Percentiles rank a stretch among this genome's conserved stretches.
Evolutionary conservation across 2,113 vertebrate species (phyloP).

Genomic region (Pyxicephalus adspersus): DNA sequence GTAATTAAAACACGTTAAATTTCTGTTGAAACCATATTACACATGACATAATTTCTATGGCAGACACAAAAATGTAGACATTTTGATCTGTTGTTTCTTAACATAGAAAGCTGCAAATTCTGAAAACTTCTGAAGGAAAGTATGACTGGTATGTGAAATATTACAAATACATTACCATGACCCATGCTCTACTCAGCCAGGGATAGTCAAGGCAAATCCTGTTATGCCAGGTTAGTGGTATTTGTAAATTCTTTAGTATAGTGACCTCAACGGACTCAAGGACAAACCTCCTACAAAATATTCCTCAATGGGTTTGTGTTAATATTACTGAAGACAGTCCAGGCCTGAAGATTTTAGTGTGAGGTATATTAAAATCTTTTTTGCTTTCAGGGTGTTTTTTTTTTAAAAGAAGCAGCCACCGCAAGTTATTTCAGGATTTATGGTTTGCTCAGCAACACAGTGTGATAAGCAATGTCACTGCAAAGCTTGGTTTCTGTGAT

Average conservation of each 20-base stretch:
- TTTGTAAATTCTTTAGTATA: constrained; percentile 13
- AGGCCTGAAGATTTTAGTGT: no score
- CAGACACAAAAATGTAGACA: not conserved
- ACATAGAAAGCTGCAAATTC: constrained; percentile 3
- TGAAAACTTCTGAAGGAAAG: constrained; percentile 34
- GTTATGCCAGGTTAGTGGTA: constrained; percentile 20
- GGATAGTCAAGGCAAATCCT: not conserved
- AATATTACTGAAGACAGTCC: not conserved
- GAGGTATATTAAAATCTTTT: no score
- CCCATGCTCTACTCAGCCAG: not conserved
- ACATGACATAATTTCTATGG: no score
- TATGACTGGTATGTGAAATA: constrained; percentile 42
- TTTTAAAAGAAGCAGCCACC: not conserved
- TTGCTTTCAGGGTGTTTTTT: not conserved
- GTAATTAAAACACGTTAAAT: no score
- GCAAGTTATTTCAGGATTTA: not conserved
- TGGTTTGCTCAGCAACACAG: not conserved
- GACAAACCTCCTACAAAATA: not conserved
- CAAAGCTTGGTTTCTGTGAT: no score
- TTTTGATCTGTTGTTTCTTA: constrained; percentile 8
- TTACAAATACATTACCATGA: not conserved
- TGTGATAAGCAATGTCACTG: no score
- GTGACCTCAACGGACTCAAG: not conserved
- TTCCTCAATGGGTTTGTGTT: not conserved
- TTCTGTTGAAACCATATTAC: no score